Base-by-base conservation (phyloP, 1,140 invertebrate genomes). In the Ceratosolen fusciceps region DNA sequence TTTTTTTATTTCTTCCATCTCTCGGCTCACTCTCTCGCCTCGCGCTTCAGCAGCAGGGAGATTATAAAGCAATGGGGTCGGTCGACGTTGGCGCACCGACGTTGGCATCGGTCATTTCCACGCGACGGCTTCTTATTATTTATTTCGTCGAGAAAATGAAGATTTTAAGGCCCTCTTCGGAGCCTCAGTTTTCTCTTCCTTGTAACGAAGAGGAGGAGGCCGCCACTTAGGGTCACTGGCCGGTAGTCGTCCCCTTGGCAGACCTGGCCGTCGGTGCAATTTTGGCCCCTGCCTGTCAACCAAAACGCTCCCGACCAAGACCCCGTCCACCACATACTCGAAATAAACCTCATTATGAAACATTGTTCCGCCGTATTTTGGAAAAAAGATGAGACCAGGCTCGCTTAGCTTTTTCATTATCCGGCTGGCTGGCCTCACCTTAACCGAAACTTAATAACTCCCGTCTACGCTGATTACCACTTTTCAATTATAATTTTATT, bases 261-360 rank as follows among this genome's bases (percentile, higher is more conserved):
- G 58, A 58, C 71, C 58, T 73, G 49, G 21, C 52, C 19, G 19
- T n/a, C 34, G n/a, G 31, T 21, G 34, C 21, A 65, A 31, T 56
- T 37, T n/a, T 56, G 3, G 52, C 49, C 71, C 34, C 71, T 54
- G 76, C 58, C 47, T 74, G 56, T 71, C 60, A 82, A 65, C 58
- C 77, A 76, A 80, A 83, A 83, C 74, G 74, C 16, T 81, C 65
- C 68, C 52, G 47, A 43, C 67, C 24, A 1, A 29, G 8, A 26
- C 1, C 39, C 4, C 9, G 16, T 10, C 24, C 52, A 73, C 26
- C 16, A n/a, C 9, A 37, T 56, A 73, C 39, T 39, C 26, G 2
- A 73, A 73, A 73, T 73, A 56, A 58, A n/a, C 12, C 10, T 71
- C 24, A 29, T 71, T 71, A 31, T 54, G 19, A 52, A 71, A 54